phyloP scores from a whole-genome alignment of 2,113 vertebrate species.

The Edolisoma coerulescens region DNA sequence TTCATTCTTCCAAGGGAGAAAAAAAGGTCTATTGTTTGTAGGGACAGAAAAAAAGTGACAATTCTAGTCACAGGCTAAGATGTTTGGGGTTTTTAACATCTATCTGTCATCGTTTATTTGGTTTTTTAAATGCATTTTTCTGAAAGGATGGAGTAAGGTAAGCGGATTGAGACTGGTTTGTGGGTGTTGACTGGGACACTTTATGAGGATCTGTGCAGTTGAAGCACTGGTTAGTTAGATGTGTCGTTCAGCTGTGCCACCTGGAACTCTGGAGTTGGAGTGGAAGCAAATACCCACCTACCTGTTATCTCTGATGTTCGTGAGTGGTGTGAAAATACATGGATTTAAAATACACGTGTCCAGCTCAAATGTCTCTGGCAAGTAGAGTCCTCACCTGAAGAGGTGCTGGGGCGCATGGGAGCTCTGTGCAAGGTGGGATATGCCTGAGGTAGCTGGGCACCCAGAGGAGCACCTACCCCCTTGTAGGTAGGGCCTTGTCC shows the following conservation, averaged over 20 bases:
- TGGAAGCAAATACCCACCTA: neutral
- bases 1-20: neutral
- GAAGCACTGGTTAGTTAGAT: neutral
- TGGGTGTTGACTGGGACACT: neutral
- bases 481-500: neutral
- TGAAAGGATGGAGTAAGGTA: neutral
- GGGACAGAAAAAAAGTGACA: neutral
- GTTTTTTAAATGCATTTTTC: neutral
- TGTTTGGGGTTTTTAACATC: neutral
- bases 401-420: neutral
- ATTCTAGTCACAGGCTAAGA: neutral
- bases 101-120: neutral
- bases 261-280: neutral
- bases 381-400: neutral
- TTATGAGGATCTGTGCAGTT: neutral
- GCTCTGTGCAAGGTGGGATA: neutral
- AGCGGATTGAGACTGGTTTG: neutral
- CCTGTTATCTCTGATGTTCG: neutral
- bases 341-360: neutral
- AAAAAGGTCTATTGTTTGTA: neutral
- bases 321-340: neutral
- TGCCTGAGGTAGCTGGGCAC: rapidly evolving
- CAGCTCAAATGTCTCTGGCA: neutral
- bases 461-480: rapidly evolving
- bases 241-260: neutral